Conservation (phyloP, 1,140 invertebrate species). For the Danaus melanippus region DNA sequence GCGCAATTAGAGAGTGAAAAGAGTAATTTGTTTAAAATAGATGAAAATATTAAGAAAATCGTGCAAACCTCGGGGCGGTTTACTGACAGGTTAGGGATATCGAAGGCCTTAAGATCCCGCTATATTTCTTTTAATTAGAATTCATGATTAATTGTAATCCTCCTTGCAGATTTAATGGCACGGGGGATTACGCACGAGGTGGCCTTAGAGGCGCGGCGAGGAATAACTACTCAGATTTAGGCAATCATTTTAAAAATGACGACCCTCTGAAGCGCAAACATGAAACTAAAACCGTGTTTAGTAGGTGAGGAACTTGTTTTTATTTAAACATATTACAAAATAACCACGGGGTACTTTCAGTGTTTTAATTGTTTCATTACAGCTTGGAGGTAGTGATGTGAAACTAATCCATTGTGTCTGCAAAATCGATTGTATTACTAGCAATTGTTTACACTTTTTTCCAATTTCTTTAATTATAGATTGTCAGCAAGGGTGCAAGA, state of each 20-base stretch:
- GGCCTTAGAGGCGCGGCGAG: constrained; percentile 36
- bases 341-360: background rate
- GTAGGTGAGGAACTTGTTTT: constrained; percentile 42
- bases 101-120: background rate
- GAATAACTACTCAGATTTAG: constrained; percentile 45
- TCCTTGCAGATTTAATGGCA: constrained; percentile 52
- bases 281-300: constrained; percentile 70
- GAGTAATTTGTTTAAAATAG: constrained; percentile 65
- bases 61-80: constrained; percentile 64
- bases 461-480: constrained; percentile 24
- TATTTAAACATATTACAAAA: background rate
- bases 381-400: background rate
- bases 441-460: too few relatives aligned
- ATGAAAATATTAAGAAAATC: constrained; percentile 69
- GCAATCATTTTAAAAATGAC: constrained; percentile 52
- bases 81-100: constrained; percentile 58
- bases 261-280: constrained; percentile 61
- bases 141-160: constrained; percentile 10
- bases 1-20: constrained; percentile 65
- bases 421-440: too few relatives aligned
- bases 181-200: constrained; percentile 53
- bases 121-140: constrained; percentile 17
- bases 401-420: background rate
- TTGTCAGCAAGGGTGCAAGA: constrained; percentile 55
- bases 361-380: background rate